Base-by-base conservation (phyloP, 2,113 vertebrate species). In the Coptodon bakossiorum region DNA sequence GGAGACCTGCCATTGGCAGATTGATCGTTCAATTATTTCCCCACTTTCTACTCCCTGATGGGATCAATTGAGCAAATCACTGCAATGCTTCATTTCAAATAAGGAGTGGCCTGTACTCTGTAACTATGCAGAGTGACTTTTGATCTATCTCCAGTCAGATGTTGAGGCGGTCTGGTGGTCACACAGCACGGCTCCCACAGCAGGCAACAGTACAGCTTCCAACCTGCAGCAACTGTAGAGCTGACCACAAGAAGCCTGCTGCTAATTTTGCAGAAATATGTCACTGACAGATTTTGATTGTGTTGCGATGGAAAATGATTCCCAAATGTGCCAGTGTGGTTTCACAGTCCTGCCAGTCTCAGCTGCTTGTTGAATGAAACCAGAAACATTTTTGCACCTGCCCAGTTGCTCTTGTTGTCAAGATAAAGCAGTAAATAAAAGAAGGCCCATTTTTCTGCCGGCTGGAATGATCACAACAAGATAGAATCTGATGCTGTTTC, bases 1-100 rank as follows among this genome's bases (percentile, higher is more conserved):
- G 88, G 89, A 92, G 90, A 59, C 56, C 79, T 89, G 90, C 85
- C 86, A 83, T 83, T 68, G 53, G 59, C 71, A 87, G 93, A 91
- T 90, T 90, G 90, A 93, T 94, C 29, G 14, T 86, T 85, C 86
- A 86, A 88, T 94, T 92, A 88, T 85, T 90, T 57, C 48, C 84
- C 50, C 66, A 63, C 90, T 88, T 84, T 89, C 85, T 56, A 5
- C 50, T 82, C 79, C 76, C 78, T 7, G 59, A 90, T 78, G 90
- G 90, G 81, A 89, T 90, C 86, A 76, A 81, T 81, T 88, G 82
- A 86, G 73, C 88, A 90, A 91, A 92, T 87, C 81, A 87, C 88
- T 83, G 68, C 83, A 34, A 84, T 90, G 16, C 87, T 86, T 92
- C 66, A 88, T 87, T 81, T 90, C 22, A 86, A 89, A 86, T 43